phyloP scores from a whole-genome alignment of 2,797 vertebrate genomes.

The Scyliorhinus canicula region DNA sequence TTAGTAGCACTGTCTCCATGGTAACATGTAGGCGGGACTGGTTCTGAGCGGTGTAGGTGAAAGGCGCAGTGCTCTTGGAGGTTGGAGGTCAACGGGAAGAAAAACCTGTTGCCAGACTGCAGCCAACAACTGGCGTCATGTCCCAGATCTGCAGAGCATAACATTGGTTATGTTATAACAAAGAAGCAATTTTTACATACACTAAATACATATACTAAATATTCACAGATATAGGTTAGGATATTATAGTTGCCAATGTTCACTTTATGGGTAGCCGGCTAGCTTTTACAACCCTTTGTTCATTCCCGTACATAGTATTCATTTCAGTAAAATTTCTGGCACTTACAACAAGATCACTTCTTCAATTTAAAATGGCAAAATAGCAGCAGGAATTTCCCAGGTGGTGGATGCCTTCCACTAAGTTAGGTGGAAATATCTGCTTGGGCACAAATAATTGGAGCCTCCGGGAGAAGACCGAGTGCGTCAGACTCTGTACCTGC shows the following conservation, averaged over 20 bases:
- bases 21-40: slow-evolving; percentile 46
- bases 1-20: slow-evolving; percentile 52
- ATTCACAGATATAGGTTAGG: not conserved
- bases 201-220: not conserved
- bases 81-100: slow-evolving; percentile 69
- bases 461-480: not conserved
- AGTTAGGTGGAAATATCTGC: not conserved
- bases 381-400: not conserved
- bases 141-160: slow-evolving; percentile 78
- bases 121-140: slow-evolving; percentile 90
- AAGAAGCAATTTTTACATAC: not conserved
- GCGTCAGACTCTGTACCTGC: not conserved
- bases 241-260: not conserved
- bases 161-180: not conserved
- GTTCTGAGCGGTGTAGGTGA: slow-evolving; percentile 37
- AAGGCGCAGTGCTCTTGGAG: slow-evolving; percentile 45
- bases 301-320: not conserved
- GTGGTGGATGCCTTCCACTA: not conserved
- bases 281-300: not conserved
- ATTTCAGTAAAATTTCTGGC: not conserved
- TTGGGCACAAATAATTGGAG: not conserved
- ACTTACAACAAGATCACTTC: not conserved
- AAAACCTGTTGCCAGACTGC: slow-evolving; percentile 86
- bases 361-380: not conserved
- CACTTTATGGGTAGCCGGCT: not conserved